Evolutionary conservation across 2,797 vertebrate genomes (phyloP), one percentile per base, ranked within the genome.

Genomic region (Molothrus aeneus): DNA sequence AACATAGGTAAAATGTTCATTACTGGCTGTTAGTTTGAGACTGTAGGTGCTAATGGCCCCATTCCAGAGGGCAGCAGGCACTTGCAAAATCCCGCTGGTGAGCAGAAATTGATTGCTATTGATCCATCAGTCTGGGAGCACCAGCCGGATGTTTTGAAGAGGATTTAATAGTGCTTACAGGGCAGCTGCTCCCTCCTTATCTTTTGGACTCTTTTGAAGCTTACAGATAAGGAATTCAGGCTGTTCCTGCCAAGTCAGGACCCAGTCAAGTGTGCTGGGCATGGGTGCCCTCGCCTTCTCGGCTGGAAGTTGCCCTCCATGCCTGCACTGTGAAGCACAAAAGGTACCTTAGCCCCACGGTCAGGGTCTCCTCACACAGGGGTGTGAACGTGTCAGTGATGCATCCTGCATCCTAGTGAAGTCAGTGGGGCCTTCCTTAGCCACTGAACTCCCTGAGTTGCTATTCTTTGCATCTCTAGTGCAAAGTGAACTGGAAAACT

Each of bases 31-130:
- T 94, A 81, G 89, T 84, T 93, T 66, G 85, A 86, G 61, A 83
- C 43, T 80, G 68, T 82, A 93, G 93, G 94, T 97, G 93, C 92
- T 97, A 96, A 97, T 95, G 80, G 92, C 80, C 56, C 53, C 40
- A 32, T 93, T 91, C 92, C 57, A 74, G 75, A 59, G 79, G 65
- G 45, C 83, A 88, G 64, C 22, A 89, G 75, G 69, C 74, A 47
- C 84, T 89, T 88, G 86, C 68, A 85, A 70, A 93, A 73, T 87
- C 94, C 70, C 0, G 0, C 47, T 93, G 93, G 42, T 86, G 80
- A 3, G 24, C 53, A 81, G 78, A 66, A 86, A 92, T 96, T 80
- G 90, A 91, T 92, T 81, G 70, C 40, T 84, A 68, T 96, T 5
- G 43, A 95, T 95, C 11, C 29, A 95, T 94, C 91, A 51, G 93